These are phyloP conservation scores for Drosophila murphyi DNA, from an alignment of 1,140 invertebrate genomes.

Conservation along the genomic window DNA sequence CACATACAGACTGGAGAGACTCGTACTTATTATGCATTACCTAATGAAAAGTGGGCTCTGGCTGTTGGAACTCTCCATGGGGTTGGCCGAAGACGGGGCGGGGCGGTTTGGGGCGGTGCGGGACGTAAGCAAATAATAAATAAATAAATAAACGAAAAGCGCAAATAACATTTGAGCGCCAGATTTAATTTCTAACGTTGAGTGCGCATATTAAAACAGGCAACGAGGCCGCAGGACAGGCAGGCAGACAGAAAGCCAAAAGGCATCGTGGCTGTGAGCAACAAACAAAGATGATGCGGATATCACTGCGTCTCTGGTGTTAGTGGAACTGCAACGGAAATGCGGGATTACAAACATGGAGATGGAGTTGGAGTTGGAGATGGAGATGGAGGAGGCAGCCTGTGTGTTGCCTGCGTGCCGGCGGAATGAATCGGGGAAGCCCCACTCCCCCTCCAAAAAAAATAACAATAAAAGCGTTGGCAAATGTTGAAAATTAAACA, in stretches of 20 bases:
- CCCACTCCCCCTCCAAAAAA: constrained; percentile 28
- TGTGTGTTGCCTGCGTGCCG: constrained; percentile 8
- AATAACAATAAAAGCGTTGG: constrained; percentile 67
- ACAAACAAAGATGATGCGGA: constrained; percentile 81
- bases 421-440: constrained; percentile 4
- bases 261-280: constrained; percentile 52
- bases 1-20: constrained; percentile 28
- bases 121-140: constrained; percentile 79
- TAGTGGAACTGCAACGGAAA: constrained; percentile 70
- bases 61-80: constrained; percentile 11
- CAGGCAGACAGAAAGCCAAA: constrained; percentile 2
- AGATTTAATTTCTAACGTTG: constrained; percentile 83
- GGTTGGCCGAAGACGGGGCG: constrained; percentile 3
- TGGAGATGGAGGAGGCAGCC: not conserved
- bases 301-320: constrained; percentile 63
- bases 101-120: not conserved
- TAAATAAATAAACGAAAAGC: constrained; percentile 83
- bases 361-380: not conserved
- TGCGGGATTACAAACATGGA: constrained; percentile 54
- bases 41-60: constrained; percentile 73
- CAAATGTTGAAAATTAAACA: constrained; percentile 57
- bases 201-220: constrained; percentile 81
- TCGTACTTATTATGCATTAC: constrained; percentile 77
- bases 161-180: constrained; percentile 82
- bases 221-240: constrained; percentile 21